A percentile compares a stretch with the other conserved stretches of the same genome.
Conservation (phyloP, 2,797 vertebrate genomes). For the Gastrophryne carolinensis region DNA sequence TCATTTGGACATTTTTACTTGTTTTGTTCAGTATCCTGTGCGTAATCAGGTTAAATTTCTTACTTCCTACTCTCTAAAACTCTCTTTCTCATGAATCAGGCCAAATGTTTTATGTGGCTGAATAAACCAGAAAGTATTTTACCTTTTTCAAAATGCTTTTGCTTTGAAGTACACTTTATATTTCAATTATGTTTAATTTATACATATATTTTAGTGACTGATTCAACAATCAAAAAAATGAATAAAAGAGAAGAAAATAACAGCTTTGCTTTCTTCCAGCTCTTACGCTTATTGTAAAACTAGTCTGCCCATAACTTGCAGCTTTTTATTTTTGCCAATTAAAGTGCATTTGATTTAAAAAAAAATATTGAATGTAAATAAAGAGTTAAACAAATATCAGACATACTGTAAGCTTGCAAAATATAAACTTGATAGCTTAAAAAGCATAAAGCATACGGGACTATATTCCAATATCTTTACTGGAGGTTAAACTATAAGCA, state of each 20-base stretch:
- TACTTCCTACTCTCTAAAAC: too few species aligned
- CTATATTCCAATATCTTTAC: neutral
- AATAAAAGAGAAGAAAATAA: slow-evolving; percentile 4
- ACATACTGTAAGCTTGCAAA: slow-evolving; percentile 15
- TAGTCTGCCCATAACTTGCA: neutral
- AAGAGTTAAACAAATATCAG: neutral
- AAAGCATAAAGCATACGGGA: neutral
- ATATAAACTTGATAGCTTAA: neutral
- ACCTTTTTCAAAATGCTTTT: too few species aligned
- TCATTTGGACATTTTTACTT: too few species aligned
- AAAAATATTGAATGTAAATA: neutral
- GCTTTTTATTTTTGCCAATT: neutral
- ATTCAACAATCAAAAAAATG: too few species aligned
- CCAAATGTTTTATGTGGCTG: too few species aligned
- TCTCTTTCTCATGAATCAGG: too few species aligned
- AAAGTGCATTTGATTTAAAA: neutral
- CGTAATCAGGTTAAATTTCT: too few species aligned
- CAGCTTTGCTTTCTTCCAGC: neutral
- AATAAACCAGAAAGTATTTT: too few species aligned
- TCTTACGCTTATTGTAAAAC: neutral
- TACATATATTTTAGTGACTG: neutral
- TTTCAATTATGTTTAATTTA: neutral
- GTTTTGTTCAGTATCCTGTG: too few species aligned
- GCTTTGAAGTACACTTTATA: neutral
- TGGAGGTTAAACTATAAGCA: neutral